Conservation (phyloP, 2,797 vertebrate genomes). For the Anabacerthia variegaticeps region DNA sequence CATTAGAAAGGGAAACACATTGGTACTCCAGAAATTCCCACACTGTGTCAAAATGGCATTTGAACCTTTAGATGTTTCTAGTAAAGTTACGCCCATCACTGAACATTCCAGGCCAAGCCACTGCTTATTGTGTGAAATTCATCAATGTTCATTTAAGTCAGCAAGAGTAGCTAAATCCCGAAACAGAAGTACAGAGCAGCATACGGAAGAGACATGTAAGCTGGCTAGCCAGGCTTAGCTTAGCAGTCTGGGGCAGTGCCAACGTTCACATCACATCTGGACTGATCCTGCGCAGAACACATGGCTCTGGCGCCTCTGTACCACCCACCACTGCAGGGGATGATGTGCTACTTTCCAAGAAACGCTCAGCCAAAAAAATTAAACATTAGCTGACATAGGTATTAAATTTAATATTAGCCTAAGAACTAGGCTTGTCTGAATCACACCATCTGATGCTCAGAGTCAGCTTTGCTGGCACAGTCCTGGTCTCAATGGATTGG, state of each 20-base stretch:
- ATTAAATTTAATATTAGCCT: conserved; percentile 34
- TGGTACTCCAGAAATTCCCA: background rate
- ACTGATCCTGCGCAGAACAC: background rate
- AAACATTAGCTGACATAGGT: conserved; percentile 29
- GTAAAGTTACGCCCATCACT: background rate
- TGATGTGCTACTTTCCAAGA: conserved; percentile 21
- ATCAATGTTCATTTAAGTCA: background rate
- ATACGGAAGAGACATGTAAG: background rate
- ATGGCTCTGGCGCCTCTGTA: background rate
- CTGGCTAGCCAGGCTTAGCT: background rate
- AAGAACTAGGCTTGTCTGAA: conserved; percentile 6
- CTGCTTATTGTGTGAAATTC: background rate
- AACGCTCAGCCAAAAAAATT: background rate
- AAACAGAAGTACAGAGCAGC: background rate
- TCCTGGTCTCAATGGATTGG: background rate
- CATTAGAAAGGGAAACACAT: background rate
- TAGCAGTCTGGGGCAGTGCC: conserved; percentile 15
- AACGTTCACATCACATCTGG: conserved; percentile 12
- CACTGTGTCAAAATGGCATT: background rate
- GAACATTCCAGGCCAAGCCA: background rate
- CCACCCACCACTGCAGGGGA: background rate
- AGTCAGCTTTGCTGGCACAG: conserved; percentile 26
- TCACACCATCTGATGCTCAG: conserved; percentile 19
- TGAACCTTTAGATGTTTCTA: background rate
- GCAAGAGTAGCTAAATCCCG: background rate